These are phyloP conservation scores for Campylorhamphus procurvoides DNA, from an alignment of 2,113 vertebrate species.

Conservation along the genomic window DNA sequence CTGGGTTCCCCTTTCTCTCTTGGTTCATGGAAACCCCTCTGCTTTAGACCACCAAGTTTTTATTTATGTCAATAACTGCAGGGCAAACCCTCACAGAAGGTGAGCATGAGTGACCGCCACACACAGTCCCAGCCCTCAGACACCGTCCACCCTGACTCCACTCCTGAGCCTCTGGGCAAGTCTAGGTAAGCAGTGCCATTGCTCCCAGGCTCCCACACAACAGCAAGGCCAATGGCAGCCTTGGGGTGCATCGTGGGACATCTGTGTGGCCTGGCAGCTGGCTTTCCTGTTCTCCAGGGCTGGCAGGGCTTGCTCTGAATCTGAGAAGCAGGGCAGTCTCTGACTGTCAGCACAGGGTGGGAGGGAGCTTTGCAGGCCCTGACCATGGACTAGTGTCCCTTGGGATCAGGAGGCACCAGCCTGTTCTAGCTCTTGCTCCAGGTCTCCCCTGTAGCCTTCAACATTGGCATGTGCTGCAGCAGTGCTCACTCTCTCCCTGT, in stretches of 20 bases:
- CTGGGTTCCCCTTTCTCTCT: conserved; percentile 74
- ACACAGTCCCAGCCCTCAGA: conserved; percentile 72
- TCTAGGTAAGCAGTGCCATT: conserved; percentile 61
- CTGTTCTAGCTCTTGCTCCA: neutral
- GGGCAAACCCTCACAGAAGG: conserved; percentile 85
- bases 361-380: neutral
- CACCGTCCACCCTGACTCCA: conserved; percentile 66
- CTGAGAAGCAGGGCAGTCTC: neutral
- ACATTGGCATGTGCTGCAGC: neutral
- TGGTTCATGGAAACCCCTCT: conserved; percentile 82
- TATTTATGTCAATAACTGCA: conserved; percentile 99
- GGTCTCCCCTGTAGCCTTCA: neutral
- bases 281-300: neutral
- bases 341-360: neutral
- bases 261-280: neutral
- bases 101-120: conserved; percentile 81
- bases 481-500: neutral
- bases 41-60: conserved; percentile 96
- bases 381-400: fast-evolving
- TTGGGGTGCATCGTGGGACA: neutral
- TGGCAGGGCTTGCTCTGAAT: neutral
- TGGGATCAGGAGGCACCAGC: neutral
- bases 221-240: neutral
- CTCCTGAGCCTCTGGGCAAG: conserved; percentile 16
- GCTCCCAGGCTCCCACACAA: neutral